These are phyloP conservation scores for Noctua pronuba DNA, from an alignment of 2,888 invertebrate genomes.

Conservation along the genomic window DNA sequence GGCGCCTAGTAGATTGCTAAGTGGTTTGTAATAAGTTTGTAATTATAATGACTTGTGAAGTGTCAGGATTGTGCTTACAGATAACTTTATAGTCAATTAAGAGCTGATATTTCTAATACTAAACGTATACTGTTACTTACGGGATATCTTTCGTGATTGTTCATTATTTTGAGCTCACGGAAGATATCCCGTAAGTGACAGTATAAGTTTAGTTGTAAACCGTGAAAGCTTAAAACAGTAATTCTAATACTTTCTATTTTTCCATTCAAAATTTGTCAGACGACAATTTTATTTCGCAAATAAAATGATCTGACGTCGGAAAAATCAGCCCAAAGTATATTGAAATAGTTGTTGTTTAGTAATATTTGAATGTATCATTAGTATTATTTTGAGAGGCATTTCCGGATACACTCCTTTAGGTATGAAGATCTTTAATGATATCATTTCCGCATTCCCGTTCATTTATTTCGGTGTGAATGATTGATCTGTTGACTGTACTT, in stretches of 20 bases:
- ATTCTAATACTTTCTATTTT: too few relatives aligned
- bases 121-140: too few relatives aligned
- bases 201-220: too few relatives aligned
- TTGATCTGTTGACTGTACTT: constrained; percentile 13
- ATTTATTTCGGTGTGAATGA: constrained; percentile 25
- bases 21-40: background rate
- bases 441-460: constrained; percentile 40
- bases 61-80: background rate
- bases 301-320: background rate
- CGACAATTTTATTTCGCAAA: background rate
- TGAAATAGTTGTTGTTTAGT: background rate
- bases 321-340: background rate
- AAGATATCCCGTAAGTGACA: too few relatives aligned
- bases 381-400: constrained; percentile 25
- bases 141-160: too few relatives aligned
- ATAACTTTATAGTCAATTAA: background rate
- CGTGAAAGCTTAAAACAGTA: too few relatives aligned
- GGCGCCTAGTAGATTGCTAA: constrained; percentile 26
- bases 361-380: background rate
- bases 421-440: constrained; percentile 19
- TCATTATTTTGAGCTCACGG: too few relatives aligned
- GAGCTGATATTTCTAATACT: too few relatives aligned
- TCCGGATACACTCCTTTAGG: constrained; percentile 19
- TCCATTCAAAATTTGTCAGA: background rate
- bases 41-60: background rate